phyloP scores from a whole-genome alignment of 1,140 invertebrate species.

The Drosophila albomicans region DNA sequence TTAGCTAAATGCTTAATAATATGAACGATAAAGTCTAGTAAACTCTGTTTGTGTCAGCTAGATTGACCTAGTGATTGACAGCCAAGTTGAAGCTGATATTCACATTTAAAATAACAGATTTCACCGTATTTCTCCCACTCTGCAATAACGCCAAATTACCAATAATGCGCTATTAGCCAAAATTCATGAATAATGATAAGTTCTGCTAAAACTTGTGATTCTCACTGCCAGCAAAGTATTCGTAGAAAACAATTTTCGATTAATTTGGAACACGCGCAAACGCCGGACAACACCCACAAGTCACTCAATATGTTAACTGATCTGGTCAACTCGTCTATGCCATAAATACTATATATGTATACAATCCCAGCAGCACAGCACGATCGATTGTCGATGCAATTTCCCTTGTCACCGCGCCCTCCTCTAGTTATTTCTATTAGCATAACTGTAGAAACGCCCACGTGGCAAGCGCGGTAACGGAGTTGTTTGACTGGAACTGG shows the following conservation, averaged over 20 bases:
- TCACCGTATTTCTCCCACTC: background rate
- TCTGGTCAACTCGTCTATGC: background rate
- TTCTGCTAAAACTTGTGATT: background rate
- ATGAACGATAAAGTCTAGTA: too few relatives aligned
- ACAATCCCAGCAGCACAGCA: background rate
- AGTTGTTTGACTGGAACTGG: conserved; percentile 22
- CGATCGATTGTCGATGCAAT: conserved; percentile 3
- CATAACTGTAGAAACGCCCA: conserved; percentile 24
- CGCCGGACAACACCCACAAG: conserved; percentile 5
- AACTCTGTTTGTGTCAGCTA: too few relatives aligned
- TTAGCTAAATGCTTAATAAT: too few relatives aligned
- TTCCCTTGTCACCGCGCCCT: background rate
- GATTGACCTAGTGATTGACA: background rate
- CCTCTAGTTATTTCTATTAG: background rate
- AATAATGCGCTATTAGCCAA: background rate
- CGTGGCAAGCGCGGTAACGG: background rate
- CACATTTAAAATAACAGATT: background rate
- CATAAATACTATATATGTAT: background rate
- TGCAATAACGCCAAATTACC: background rate
- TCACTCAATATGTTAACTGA: background rate
- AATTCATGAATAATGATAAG: background rate
- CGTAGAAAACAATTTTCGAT: background rate
- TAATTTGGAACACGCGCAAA: background rate
- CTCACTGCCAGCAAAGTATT: background rate
- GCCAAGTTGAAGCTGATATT: too few relatives aligned